Base-by-base conservation (phyloP, 2,113 vertebrate species). In the Erythrolamprus reginae region DNA sequence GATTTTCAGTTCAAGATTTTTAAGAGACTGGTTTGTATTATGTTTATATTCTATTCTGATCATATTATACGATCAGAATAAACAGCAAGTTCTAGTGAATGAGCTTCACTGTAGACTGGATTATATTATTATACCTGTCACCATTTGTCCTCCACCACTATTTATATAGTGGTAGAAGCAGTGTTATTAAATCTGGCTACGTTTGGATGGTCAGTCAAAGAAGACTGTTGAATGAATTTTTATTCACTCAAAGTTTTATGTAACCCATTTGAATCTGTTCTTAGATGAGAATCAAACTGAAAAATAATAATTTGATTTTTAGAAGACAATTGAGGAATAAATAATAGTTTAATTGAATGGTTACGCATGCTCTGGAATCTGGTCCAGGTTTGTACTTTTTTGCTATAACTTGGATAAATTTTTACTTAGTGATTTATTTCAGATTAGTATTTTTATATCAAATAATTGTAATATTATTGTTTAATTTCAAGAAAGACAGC, bases 361-460 rank as follows among this genome's bases (percentile, higher is more conserved):
- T 92, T 70, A 85, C 94, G 21, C 61, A 0, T 52, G 15, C 1
- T 89, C 82, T 5, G 9, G 58, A 93, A 96, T 95, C 94, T 90
- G 3, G 0, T 38, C 3, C 92, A 86, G 50, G 92, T 90, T 93
- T 3, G 83, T 96, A 95, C 88, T 94, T 0, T 10, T 85, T 91
- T 92, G 90, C 0, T 92, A 92, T 89, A 2, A 88, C 65, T 90
- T 91, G 90, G 84, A 95, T 91, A 95, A 95, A 94, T 90, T 93
- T 94, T 3, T 95, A 92, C 88, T 96, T 97, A 95, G 95, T 97
- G 95, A 83, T 95, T 93, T 90, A 0, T 61, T 51, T 83, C 0
- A 0, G 93, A 92, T 93, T 94, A 93, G 93, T 90, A 84, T 58
- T 95, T 61, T 88, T 91, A 93, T 92, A 90, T 95, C 93, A 58